Conservation (phyloP, 2,888 invertebrate genomes). For the Chymomyza procnemis region DNA sequence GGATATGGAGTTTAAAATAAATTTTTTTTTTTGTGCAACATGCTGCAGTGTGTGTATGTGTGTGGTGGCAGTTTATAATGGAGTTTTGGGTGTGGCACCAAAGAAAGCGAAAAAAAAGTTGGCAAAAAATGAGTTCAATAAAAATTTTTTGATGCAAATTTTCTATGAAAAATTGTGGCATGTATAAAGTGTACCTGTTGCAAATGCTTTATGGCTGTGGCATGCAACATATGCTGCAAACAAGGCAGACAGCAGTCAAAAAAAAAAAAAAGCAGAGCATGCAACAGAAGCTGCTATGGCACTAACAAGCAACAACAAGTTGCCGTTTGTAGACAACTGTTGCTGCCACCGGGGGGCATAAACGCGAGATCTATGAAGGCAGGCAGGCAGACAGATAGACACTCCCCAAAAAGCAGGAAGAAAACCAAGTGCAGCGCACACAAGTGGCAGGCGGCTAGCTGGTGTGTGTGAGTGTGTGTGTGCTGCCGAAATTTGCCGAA, state of each 20-base stretch:
- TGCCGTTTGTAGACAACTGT: constrained; percentile 60
- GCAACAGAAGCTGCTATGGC: not conserved
- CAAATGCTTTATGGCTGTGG: not conserved
- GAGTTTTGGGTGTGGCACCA: not conserved
- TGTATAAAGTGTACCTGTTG: constrained; percentile 23
- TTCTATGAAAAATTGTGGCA: not conserved
- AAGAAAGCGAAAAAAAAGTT: not conserved
- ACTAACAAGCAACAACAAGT: constrained; percentile 52
- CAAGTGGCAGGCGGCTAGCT: too few relatives aligned
- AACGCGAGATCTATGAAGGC: not conserved
- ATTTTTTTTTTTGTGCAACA: not conserved
- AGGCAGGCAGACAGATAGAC: too few relatives aligned
- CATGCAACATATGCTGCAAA: not conserved
- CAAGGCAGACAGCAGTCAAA: too few relatives aligned
- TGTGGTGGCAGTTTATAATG: not conserved
- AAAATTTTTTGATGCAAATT: not conserved
- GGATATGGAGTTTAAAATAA: not conserved
- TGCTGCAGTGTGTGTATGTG: not conserved
- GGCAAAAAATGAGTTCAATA: constrained; percentile 8
- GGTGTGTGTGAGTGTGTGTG: not conserved
- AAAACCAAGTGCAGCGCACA: constrained; percentile 15
- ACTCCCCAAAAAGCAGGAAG: constrained; percentile 5
- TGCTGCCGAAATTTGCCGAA: not conserved
- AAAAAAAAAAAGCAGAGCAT: not conserved
- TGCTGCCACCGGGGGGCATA: constrained; percentile 30